Percentiles rank a stretch among this genome's conserved stretches.
Conservation (phyloP, 2,888 invertebrate genomes). For the Microdon myrmicae region DNA sequence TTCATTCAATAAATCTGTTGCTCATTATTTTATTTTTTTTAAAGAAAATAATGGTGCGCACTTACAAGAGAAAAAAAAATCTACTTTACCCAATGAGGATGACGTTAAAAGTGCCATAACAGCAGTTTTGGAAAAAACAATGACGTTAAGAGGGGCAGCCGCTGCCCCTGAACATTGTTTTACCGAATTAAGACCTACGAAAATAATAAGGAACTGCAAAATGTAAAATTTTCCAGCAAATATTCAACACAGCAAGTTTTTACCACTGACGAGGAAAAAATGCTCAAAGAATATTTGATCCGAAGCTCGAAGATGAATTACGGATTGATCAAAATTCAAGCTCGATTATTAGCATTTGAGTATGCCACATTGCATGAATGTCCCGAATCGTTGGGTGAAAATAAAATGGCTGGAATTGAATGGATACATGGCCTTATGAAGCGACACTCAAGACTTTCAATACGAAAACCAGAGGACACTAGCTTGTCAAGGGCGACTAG, state of each 20-base stretch:
- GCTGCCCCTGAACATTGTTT: slow-evolving; percentile 20
- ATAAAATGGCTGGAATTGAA: too few species aligned
- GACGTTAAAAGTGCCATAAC: slow-evolving; percentile 14
- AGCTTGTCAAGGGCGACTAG: too few species aligned
- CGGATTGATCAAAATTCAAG: slow-evolving; percentile 33
- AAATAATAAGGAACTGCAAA: slow-evolving; percentile 30
- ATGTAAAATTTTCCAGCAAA: slow-evolving; percentile 35
- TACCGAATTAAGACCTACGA: slow-evolving; percentile 40
- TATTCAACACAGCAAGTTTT: slow-evolving; percentile 39
- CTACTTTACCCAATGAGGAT: slow-evolving; percentile 11
- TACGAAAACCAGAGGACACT: too few species aligned
- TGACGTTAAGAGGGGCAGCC: slow-evolving; percentile 17
- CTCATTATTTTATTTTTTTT: too few species aligned
- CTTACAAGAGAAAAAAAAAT: slow-evolving; percentile 18
- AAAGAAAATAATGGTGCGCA: slow-evolving; percentile 20
- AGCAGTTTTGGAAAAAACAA: slow-evolving; percentile 16
- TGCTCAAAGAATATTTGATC: slow-evolving; percentile 31
- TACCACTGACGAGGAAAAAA: slow-evolving; percentile 36
- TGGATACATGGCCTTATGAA: too few species aligned
- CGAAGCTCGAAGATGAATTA: slow-evolving; percentile 35
- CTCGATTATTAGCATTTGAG: slow-evolving; percentile 38
- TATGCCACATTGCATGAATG: slow-evolving; percentile 37
- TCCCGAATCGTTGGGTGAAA: too few species aligned
- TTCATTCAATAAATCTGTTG: too few species aligned
- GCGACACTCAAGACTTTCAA: too few species aligned